phyloP scores from a whole-genome alignment of 2,888 invertebrate genomes.

The Tolmerus cingulatus region DNA sequence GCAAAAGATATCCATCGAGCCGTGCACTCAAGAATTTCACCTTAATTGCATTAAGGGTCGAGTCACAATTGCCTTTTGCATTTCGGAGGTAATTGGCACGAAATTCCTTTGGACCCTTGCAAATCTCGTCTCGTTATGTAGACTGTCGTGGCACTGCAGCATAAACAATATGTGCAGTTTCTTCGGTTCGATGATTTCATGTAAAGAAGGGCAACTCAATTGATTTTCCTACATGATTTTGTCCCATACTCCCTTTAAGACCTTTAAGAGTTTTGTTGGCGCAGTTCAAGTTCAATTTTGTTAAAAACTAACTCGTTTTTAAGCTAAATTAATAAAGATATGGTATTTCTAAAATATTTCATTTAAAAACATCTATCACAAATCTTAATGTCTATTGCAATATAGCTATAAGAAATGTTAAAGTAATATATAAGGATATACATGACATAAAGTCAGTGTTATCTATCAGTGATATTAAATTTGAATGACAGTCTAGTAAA shows the following conservation, averaged over 20 bases:
- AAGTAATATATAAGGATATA: no score
- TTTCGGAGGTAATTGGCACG: not conserved
- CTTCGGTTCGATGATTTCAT: not conserved
- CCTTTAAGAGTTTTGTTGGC: not conserved
- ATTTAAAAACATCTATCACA: no score
- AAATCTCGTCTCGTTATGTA: not conserved
- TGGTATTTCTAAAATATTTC: no score
- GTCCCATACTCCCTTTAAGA: not conserved
- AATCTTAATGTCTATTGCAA: no score
- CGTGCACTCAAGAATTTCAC: not conserved
- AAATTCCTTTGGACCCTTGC: not conserved
- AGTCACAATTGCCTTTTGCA: not conserved
- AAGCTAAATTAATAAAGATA: no score
- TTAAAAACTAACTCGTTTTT: not conserved
- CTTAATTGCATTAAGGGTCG: not conserved
- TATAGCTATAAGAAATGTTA: no score
- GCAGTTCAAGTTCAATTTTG: not conserved
- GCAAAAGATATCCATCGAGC: not conserved
- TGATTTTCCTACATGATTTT: not conserved
- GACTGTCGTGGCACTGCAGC: not conserved
- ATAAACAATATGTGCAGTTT: not conserved
- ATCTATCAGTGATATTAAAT: no score
- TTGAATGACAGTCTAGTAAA: no score
- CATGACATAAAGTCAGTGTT: no score
- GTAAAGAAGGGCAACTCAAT: not conserved